These are phyloP conservation scores for Synergus japonicus DNA, from an alignment of 2,888 invertebrate species.

Conservation along the genomic window DNA sequence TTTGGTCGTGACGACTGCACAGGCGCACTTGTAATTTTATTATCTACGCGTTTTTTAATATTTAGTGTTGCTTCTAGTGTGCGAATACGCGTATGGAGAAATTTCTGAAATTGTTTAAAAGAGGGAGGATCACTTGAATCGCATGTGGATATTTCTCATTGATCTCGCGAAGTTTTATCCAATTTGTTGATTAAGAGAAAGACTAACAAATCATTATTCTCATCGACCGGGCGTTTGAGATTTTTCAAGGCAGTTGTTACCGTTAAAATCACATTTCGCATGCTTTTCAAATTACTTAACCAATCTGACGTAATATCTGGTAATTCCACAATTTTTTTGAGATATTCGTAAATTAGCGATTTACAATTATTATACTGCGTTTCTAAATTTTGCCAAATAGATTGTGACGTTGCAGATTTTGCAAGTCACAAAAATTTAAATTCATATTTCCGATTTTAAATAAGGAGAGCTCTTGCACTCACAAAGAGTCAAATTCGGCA, in stretches of 20 bases:
- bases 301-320: not conserved
- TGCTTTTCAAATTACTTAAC: not conserved
- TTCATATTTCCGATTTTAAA: no score
- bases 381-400: constrained; percentile 31
- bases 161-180: constrained; percentile 12
- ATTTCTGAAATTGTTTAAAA: not conserved
- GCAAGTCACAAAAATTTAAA: no score
- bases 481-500: no score
- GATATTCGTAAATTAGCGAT: constrained; percentile 3
- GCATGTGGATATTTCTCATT: not conserved
- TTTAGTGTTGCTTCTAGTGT: not conserved
- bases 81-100: not conserved
- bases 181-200: constrained; percentile 10
- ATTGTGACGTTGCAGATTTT: no score
- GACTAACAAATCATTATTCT: not conserved
- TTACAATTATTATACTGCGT: constrained; percentile 6
- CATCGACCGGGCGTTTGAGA: not conserved
- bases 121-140: not conserved
- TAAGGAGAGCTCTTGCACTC: no score
- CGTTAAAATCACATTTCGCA: not conserved
- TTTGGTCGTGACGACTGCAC: not conserved
- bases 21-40: not conserved
- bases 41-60: not conserved
- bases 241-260: not conserved
- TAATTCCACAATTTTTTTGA: not conserved